Evolutionary conservation across 1,140 invertebrate species (phyloP).

Genomic region (Ceratina japonica): DNA sequence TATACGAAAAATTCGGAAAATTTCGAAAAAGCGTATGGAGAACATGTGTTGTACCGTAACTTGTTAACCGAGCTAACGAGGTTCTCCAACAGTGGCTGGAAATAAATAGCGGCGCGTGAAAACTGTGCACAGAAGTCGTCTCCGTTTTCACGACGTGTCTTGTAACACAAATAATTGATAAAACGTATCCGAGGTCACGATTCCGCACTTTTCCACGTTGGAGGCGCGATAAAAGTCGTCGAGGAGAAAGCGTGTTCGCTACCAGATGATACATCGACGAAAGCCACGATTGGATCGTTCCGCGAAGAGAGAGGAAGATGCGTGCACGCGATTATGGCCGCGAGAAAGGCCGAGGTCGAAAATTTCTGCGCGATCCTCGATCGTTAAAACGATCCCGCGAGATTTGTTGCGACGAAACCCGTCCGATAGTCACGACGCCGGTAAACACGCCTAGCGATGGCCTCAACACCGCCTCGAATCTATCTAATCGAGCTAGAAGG

Average conservation of each 20-base stretch:
- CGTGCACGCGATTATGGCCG: neutral
- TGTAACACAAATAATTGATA: constrained; percentile 13
- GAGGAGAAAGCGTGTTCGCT: constrained; percentile 1
- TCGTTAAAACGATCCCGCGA: neutral
- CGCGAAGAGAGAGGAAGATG: neutral
- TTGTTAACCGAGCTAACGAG: constrained; percentile 20
- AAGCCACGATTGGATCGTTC: neutral
- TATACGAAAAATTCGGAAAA: constrained; percentile 20
- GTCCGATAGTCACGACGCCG: neutral
- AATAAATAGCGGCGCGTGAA: constrained; percentile 11
- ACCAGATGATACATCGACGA: neutral
- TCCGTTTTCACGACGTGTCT: neutral
- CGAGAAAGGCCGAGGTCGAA: neutral
- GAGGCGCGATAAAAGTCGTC: neutral
- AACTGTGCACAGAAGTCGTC: constrained; percentile 1
- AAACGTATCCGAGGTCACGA: constrained; percentile 6
- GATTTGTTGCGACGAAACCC: neutral
- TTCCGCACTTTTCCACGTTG: constrained; percentile 3
- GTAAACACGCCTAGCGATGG: neutral
- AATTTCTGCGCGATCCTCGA: neutral
- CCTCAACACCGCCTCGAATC: too few species aligned
- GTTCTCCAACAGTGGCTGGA: neutral
- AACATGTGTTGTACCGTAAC: neutral
- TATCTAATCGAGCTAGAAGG: too few species aligned
- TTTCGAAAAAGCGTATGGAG: neutral